Conservation (phyloP, 2,113 vertebrate species). For the Jacana jacana region DNA sequence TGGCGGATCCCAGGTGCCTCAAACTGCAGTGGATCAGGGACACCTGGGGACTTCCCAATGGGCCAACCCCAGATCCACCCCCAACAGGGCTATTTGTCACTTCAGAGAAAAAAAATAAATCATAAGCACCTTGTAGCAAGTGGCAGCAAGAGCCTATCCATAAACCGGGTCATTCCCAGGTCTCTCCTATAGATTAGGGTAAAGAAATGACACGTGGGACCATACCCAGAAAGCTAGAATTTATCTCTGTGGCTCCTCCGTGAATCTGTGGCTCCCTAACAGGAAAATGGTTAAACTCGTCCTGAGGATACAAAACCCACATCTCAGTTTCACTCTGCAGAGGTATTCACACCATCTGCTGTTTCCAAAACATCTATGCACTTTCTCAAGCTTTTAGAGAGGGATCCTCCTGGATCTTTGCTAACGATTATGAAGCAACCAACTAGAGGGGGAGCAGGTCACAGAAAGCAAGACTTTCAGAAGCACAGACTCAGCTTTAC, state of each 20-base stretch:
- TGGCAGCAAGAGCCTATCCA: not conserved
- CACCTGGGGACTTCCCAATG: fast-evolving
- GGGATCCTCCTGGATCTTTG: not conserved
- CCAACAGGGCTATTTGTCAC: not conserved
- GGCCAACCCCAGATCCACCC: not conserved
- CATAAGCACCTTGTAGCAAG: not conserved
- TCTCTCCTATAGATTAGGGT: not conserved
- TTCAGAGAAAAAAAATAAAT: not conserved
- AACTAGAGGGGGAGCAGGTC: not conserved
- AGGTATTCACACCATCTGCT: not conserved
- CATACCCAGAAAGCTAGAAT: not conserved
- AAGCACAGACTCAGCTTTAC: not conserved
- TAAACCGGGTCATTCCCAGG: not conserved
- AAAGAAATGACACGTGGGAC: not conserved
- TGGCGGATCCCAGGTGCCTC: not conserved
- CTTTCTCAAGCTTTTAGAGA: not conserved
- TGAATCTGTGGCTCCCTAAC: not conserved
- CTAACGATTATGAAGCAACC: not conserved
- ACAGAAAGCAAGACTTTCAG: not conserved
- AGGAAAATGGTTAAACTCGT: not conserved
- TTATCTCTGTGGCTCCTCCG: not conserved
- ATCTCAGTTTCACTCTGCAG: not conserved
- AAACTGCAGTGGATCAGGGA: not conserved
- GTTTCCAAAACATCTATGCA: not conserved
- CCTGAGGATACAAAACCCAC: not conserved